Evolutionary conservation across 1,140 invertebrate genomes (phyloP).

Genomic region (Chlorops oryzae): DNA sequence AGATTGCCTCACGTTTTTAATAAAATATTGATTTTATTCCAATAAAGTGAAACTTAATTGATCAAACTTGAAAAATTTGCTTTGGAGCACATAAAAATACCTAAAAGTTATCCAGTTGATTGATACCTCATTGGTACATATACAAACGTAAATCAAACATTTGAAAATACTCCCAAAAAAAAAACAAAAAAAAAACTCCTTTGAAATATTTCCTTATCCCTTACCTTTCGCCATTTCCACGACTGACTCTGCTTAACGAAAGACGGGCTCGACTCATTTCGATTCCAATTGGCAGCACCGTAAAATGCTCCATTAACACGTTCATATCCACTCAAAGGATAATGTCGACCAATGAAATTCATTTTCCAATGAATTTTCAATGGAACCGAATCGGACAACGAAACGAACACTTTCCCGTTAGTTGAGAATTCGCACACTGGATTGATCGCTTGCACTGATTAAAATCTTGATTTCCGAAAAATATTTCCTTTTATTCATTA

Average conservation of each 20-base stretch:
- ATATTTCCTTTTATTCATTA: slow-evolving; percentile 19
- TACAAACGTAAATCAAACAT: too few relatives aligned
- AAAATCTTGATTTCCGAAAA: slow-evolving; percentile 20
- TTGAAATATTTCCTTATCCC: background rate
- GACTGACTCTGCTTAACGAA: slow-evolving; percentile 15
- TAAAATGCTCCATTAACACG: slow-evolving; percentile 12
- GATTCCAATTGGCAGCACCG: slow-evolving; percentile 9
- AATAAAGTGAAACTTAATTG: too few relatives aligned
- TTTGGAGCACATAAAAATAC: too few relatives aligned
- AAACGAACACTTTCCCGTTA: background rate
- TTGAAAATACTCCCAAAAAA: background rate
- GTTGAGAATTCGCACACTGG: background rate
- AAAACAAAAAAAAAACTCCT: background rate
- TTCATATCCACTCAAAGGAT: slow-evolving; percentile 16
- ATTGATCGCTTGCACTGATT: background rate
- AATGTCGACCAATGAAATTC: slow-evolving; percentile 19
- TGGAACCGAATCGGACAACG: background rate
- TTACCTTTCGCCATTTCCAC: slow-evolving; percentile 19
- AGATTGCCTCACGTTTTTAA: too few relatives aligned
- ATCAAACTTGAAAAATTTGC: too few relatives aligned
- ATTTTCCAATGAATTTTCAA: slow-evolving; percentile 10
- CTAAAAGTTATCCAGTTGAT: too few relatives aligned
- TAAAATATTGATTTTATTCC: too few relatives aligned
- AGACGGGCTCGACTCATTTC: background rate
- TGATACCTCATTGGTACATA: too few relatives aligned